Conservation (phyloP, 2,797 vertebrate genomes). For the Falco concolor region DNA sequence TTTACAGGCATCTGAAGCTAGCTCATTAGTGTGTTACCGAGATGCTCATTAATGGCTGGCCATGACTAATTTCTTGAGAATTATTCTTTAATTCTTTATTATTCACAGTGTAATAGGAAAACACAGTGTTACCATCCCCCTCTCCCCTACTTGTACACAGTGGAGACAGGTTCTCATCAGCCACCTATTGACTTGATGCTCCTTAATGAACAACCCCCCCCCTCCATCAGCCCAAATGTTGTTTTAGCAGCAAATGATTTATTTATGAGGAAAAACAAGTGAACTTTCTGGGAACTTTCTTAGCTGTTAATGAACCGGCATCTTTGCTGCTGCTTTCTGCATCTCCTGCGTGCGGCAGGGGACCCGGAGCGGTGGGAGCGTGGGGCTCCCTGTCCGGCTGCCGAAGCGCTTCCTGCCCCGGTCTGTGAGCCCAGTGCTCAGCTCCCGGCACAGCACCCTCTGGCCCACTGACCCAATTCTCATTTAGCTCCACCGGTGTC, state of each 20-base stretch:
- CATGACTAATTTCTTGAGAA: conserved; percentile 63
- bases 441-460: not conserved
- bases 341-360: rapidly evolving
- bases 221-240: not conserved
- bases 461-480: not conserved
- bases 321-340: not conserved
- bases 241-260: not conserved
- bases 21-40: conserved; percentile 58
- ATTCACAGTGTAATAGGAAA: conserved; percentile 42
- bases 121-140: not conserved
- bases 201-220: not conserved
- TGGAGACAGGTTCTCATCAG: conserved; percentile 1
- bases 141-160: not conserved
- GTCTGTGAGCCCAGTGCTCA: not conserved
- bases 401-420: not conserved
- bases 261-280: not conserved
- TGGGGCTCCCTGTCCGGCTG: not conserved
- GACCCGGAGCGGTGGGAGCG: not conserved
- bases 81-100: conserved; percentile 60
- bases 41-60: conserved; percentile 64
- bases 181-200: not conserved
- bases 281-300: not conserved
- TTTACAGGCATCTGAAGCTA: conserved; percentile 41
- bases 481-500: not conserved
- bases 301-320: not conserved